Conservation (phyloP, 1,140 invertebrate genomes). For the Oryzaephilus surinamensis region DNA sequence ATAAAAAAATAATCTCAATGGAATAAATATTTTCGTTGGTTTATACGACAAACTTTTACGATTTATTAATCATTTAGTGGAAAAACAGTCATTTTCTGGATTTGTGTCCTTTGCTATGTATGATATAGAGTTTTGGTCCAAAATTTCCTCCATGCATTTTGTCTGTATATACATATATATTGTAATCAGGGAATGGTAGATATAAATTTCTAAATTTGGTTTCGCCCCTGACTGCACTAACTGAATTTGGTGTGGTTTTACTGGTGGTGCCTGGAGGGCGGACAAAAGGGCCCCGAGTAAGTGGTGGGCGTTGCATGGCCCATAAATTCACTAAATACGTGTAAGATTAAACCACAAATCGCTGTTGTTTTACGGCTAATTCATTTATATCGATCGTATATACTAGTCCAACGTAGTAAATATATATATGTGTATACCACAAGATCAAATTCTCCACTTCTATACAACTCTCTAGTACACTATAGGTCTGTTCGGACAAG, state of each 20-base stretch:
- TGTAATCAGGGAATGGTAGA: slow-evolving; percentile 8
- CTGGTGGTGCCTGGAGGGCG: slow-evolving; percentile 6
- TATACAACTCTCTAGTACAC: too few relatives aligned
- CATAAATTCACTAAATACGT: slow-evolving; percentile 35
- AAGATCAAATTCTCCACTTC: slow-evolving; percentile 22
- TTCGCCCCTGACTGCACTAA: slow-evolving; percentile 9
- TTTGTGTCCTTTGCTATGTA: too few relatives aligned
- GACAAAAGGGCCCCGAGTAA: slow-evolving; percentile 14
- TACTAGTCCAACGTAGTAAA: slow-evolving; percentile 11
- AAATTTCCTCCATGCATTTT: too few relatives aligned
- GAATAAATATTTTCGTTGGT: too few relatives aligned
- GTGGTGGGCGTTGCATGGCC: slow-evolving; percentile 22
- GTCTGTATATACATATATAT: too few relatives aligned
- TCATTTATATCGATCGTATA: slow-evolving; percentile 33
- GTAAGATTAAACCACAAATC: slow-evolving; percentile 37
- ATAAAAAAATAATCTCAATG: too few relatives aligned
- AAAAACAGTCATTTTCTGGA: too few relatives aligned
- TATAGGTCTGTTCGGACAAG: too few relatives aligned
- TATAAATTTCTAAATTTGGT: slow-evolving; percentile 7
- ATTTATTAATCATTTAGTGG: too few relatives aligned
- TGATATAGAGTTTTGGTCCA: too few relatives aligned
- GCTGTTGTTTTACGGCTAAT: slow-evolving; percentile 36
- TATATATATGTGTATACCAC: too few relatives aligned
- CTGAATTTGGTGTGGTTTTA: slow-evolving; percentile 15
- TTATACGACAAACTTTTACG: too few relatives aligned